phyloP scores from a whole-genome alignment of 2,888 invertebrate genomes.

The Andrena camellia region DNA sequence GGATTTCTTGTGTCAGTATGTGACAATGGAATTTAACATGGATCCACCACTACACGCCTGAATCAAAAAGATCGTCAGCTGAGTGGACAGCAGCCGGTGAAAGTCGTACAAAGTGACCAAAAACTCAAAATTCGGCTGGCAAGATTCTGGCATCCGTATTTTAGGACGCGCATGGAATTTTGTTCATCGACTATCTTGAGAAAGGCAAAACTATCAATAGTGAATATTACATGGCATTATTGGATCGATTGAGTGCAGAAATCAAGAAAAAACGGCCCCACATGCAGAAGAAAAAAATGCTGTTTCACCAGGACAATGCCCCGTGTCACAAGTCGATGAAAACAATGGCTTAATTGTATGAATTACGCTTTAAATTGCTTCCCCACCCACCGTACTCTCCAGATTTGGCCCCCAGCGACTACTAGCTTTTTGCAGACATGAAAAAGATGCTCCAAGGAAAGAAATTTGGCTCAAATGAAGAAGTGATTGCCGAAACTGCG shows the following conservation, averaged over 20 bases:
- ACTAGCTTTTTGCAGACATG: background rate
- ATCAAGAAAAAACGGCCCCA: slow-evolving; percentile 71
- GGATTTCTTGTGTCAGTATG: background rate
- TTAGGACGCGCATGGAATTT: slow-evolving; percentile 7
- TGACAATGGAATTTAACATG: slow-evolving; percentile 16
- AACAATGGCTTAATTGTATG: background rate
- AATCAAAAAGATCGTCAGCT: background rate
- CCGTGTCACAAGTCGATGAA: background rate
- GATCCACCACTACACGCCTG: slow-evolving; percentile 3
- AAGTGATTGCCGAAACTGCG: slow-evolving; percentile 54
- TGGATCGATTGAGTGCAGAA: slow-evolving; percentile 69
- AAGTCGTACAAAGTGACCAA: background rate
- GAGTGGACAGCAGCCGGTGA: background rate
- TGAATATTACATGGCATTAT: slow-evolving; percentile 64
- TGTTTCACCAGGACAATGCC: slow-evolving; percentile 69
- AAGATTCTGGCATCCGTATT: slow-evolving; percentile 41
- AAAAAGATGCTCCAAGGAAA: slow-evolving; percentile 13
- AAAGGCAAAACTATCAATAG: slow-evolving; percentile 75
- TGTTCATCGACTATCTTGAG: slow-evolving; percentile 72
- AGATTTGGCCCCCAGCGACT: background rate
- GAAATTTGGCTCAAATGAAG: slow-evolving; percentile 1
- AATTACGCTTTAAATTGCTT: background rate
- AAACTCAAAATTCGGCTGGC: background rate
- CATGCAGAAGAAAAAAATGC: slow-evolving; percentile 66
- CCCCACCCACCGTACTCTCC: background rate